Evolutionary conservation across 1,140 invertebrate species (phyloP), one percentile per base, ranked within the genome.

Genomic region (Atta colombica): DNA sequence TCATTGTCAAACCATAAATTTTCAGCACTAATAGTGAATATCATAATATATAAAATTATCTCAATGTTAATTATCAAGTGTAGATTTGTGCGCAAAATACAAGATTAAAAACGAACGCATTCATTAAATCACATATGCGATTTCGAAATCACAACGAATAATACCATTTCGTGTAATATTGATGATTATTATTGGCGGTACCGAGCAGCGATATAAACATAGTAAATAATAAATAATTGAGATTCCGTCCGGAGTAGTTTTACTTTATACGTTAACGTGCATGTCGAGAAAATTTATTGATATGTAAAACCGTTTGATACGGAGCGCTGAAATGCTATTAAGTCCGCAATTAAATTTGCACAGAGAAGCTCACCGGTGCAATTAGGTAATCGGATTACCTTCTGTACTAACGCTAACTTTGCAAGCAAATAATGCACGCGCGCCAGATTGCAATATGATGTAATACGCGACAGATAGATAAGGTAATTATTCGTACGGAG

Each of bases 321-420:
- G n/a, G 51, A 68, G 77, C 28, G 8, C 53, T 10, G 61, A 65
- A 75, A 75, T 71, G 21, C 53, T 45, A 55, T 88, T 88, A 78
- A 65, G 75, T 53, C 68, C 66, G 77, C 84, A 39, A 89, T 85
- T 89, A 75, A 84, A 89, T 89, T 89, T 88, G 71, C 66, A 61
- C 86, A 66, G 78, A 77, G 25, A 28, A 5, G 72, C 68, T 81
- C 63, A 77, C 31, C 28, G 78, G 61, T 63, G 21, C 72, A 53
- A 55, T 49, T 49, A 58, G 63, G 80, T 89, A 89, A 89, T 89
- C 87, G 63, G 80, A 88, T 88, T 85, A 77, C 21, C 80, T 60
- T 45, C 60, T 28, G 18, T 72, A 39, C 35, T 39, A 39, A 66
- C 49, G 60, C 35, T 31, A 69, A 58, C 58, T 78, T 68, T 88